phyloP scores from a whole-genome alignment of 2,797 vertebrate species.

The Molothrus aeneus region DNA sequence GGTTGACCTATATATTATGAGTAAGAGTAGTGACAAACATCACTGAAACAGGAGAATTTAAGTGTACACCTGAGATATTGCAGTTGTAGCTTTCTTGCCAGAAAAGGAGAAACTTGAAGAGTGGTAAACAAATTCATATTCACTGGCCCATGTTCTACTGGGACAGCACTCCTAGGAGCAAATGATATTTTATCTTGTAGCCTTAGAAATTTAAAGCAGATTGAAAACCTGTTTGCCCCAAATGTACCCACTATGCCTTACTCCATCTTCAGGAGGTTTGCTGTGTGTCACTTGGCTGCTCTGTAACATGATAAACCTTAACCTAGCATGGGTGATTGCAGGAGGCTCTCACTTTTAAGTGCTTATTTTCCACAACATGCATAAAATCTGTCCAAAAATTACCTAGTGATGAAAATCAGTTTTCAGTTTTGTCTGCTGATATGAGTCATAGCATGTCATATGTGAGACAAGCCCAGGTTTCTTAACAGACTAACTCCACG shows the following conservation, averaged over 20 bases:
- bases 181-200: background rate
- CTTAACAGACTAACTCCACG: background rate
- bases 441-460: background rate
- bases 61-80: background rate
- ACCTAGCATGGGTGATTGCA: background rate
- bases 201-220: background rate
- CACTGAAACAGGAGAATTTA: background rate
- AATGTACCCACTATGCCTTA: background rate
- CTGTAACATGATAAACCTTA: background rate
- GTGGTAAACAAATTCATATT: background rate
- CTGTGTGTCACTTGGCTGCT: background rate
- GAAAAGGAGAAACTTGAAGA: background rate
- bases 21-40: background rate
- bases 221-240: background rate
- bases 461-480: accelerated
- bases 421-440: background rate
- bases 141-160: background rate
- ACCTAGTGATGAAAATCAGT: background rate
- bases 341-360: background rate
- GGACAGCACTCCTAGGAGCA: background rate
- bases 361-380: background rate
- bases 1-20: background rate
- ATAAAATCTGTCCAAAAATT: background rate
- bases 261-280: background rate
- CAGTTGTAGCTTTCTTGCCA: background rate